phyloP scores from a whole-genome alignment of 2,888 invertebrate species.

The Teleogryllus oceanicus region DNA sequence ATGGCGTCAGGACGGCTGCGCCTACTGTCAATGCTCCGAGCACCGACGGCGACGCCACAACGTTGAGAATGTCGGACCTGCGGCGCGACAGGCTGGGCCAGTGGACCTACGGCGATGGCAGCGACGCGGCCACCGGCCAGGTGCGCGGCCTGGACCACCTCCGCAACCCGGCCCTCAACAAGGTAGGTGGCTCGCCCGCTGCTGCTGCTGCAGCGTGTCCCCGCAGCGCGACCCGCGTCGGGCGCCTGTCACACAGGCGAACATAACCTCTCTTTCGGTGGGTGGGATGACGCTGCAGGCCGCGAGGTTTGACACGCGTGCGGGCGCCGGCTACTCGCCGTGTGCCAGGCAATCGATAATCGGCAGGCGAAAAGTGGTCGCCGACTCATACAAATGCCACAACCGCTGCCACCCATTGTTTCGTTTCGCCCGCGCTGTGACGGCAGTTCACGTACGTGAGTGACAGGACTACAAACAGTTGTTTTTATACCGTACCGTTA shows the following conservation, averaged over 20 bases:
- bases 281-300: too few relatives aligned
- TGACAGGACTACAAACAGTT: too few relatives aligned
- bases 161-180: slow-evolving; percentile 10
- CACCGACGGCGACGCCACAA: neutral
- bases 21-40: too few relatives aligned
- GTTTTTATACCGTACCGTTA: too few relatives aligned
- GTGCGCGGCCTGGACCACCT: neutral
- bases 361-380: too few relatives aligned
- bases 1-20: too few relatives aligned
- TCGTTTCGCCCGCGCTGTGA: too few relatives aligned
- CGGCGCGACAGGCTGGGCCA: neutral
- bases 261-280: neutral
- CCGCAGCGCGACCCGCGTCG: neutral
- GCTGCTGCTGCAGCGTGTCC: neutral
- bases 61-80: neutral
- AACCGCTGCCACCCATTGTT: too few relatives aligned
- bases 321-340: neutral
- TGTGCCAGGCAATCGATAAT: neutral
- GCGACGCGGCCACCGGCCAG: neutral
- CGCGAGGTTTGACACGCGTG: too few relatives aligned
- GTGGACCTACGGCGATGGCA: neutral
- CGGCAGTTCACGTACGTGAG: too few relatives aligned
- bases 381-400: too few relatives aligned
- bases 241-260: neutral
- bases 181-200: neutral